A percentile compares a stretch with the other conserved stretches of the same genome.
Evolutionary conservation across 92 coral and sea anemone genomes (phyloP).

Genomic region (Galaxea fascicularis): DNA sequence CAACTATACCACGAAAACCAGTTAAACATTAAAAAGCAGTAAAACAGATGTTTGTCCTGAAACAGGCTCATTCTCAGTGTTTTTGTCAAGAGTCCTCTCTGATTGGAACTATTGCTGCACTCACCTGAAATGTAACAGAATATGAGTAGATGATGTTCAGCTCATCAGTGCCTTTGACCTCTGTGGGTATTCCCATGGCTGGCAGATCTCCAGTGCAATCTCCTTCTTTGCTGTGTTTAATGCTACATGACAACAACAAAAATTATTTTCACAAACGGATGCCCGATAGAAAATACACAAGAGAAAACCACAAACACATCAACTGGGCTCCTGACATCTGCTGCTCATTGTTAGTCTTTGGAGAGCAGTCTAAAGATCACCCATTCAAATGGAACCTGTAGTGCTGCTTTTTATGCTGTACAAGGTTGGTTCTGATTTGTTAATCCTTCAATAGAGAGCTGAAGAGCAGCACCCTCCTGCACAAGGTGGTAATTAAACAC

Average conservation of each 20-base stretch:
- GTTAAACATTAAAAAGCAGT: too few relatives aligned
- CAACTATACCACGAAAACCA: too few relatives aligned
- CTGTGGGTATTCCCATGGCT: slow-evolving; percentile 79
- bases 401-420: too few relatives aligned
- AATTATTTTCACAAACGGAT: neutral
- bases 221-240: slow-evolving; percentile 51
- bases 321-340: too few relatives aligned
- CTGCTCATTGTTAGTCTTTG: too few relatives aligned
- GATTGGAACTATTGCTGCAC: neutral
- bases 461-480: neutral
- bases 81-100: neutral
- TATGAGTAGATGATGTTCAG: slow-evolving; percentile 75
- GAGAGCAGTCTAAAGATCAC: too few relatives aligned
- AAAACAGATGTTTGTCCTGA: too few relatives aligned
- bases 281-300: neutral
- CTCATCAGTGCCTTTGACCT: neutral
- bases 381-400: too few relatives aligned
- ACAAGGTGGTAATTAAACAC: neutral
- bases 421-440: too few relatives aligned
- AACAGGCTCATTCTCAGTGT: too few relatives aligned
- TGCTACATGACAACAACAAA: slow-evolving; percentile 31
- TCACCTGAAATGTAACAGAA: slow-evolving; percentile 73
- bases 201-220: slow-evolving; percentile 45
- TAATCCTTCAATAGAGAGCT: neutral
- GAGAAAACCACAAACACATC: too few relatives aligned